Base-by-base conservation (phyloP, 2,888 invertebrate species). In the Metalampra italica region DNA sequence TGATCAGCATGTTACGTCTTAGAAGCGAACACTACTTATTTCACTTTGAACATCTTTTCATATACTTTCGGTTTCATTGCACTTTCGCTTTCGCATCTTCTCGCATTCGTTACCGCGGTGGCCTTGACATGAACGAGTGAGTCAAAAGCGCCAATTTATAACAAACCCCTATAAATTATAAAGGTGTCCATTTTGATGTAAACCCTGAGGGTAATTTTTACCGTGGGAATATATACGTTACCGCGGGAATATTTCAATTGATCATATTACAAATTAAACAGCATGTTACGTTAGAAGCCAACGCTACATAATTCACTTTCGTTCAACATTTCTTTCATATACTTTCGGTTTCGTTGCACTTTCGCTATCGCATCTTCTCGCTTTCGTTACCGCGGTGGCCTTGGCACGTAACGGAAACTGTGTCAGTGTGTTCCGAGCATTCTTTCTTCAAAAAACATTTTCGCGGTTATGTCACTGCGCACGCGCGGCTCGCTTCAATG, bases 401-500 rank as follows among this genome's bases (percentile, higher is more conserved):
- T 54, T 56, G 52, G 30, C 9, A 2, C 32, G 8, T 44, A 43
- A 38, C 15, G 42, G 11, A 43, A 58, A 53, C 43, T 41, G 39
- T 56, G 61, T 56, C 50, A 55, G 43, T 54, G 38, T 55, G 58
- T 38, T 46, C 34, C 22, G 14, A 47, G 34, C 38, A 45, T 48
- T 49, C 45, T 29, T 47, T 47, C 32, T 44, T 30, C 32, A 30
- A 32, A 43, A 32, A 30, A 43, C 22, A 30, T 13, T 43, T 8
- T 13, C 38, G 38, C 11, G 8, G 32, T 43, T 43, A 43, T 22
- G 13, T 43, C 8, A 43, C 9, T 11, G 32, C 8, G 32, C 22
- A 2, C 22, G 22, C 12, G 12, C 37, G 29, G 12, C 13, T 11
- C 42, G 49, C 41, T 42, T 42, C 41, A 49, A 41, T 37, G 45